Conservation (phyloP, 2,113 vertebrate genomes). For the Etheostoma spectabile region DNA sequence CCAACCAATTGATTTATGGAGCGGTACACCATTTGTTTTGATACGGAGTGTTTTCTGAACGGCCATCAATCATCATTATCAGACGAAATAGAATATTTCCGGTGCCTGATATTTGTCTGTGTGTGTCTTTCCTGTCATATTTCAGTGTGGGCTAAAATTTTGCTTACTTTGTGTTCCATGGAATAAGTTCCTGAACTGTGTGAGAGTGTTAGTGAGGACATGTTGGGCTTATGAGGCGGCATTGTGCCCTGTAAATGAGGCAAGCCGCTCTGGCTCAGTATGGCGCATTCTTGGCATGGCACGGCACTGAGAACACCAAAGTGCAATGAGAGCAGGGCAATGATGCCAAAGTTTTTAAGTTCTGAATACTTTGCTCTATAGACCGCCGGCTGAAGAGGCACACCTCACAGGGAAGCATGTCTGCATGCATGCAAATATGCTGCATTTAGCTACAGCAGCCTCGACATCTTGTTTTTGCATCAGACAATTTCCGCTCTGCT, state of each 20-base stretch:
- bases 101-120: background rate
- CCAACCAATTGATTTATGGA: constrained; percentile 66
- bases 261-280: constrained; percentile 14
- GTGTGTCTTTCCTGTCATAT: background rate
- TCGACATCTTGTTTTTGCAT: constrained; percentile 34
- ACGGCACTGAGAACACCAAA: background rate
- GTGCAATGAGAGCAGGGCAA: constrained; percentile 46
- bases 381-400: constrained; percentile 53
- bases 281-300: constrained; percentile 46
- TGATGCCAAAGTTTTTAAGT: constrained; percentile 8
- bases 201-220: background rate
- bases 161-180: constrained; percentile 1
- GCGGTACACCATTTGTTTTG: constrained; percentile 42
- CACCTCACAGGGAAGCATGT: constrained; percentile 31
- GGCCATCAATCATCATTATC: constrained; percentile 67
- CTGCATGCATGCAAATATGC: constrained; percentile 12
- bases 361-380: constrained; percentile 52
- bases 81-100: constrained; percentile 49
- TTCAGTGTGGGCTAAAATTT: background rate
- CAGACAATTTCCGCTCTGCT: constrained; percentile 37
- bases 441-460: constrained; percentile 21
- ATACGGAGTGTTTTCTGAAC: constrained; percentile 41
- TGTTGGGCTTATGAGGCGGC: constrained; percentile 22
- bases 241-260: constrained; percentile 53
- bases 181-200: background rate